A percentile compares a stretch with the other conserved stretches of the same genome.
Evolutionary conservation across 23 tunicate genomes (phyloP).

Genomic region (Oikopleura vanhoeffeni): DNA sequence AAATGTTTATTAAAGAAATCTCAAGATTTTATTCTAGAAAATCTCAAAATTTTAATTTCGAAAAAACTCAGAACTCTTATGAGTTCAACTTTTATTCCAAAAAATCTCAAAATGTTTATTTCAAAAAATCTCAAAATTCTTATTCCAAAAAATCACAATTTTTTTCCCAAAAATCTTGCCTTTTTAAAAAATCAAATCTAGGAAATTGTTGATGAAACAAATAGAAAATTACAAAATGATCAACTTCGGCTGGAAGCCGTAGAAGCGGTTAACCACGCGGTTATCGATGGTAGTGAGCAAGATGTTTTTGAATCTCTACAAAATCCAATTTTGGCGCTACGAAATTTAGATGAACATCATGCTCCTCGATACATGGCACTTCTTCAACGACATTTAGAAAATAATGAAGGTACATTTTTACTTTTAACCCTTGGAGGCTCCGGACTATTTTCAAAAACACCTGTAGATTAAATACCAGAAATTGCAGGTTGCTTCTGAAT

Average conservation of each 20-base stretch:
- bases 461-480: too few species aligned
- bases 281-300: conserved; percentile 28
- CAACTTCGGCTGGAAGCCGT: conserved; percentile 57
- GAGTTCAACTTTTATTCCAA: too few species aligned
- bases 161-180: background rate
- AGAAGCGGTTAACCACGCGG: conserved; percentile 43
- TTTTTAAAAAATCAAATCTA: background rate
- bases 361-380: conserved; percentile 36
- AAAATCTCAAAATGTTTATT: too few species aligned
- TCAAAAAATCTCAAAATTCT: too few species aligned
- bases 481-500: too few species aligned
- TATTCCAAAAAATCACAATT: too few species aligned
- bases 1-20: too few species aligned
- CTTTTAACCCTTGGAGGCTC: too few species aligned
- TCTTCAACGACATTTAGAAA: background rate
- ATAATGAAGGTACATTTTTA: background rate
- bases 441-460: too few species aligned
- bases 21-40: too few species aligned
- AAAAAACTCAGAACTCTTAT: too few species aligned
- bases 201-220: background rate
- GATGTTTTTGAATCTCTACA: conserved; percentile 36
- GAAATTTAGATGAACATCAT: conserved; percentile 43
- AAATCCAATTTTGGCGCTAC: conserved; percentile 48
- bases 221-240: background rate
- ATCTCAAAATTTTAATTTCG: too few species aligned